Evolutionary conservation across 2,113 vertebrate genomes (phyloP).

Genomic region (Elachura formosa): DNA sequence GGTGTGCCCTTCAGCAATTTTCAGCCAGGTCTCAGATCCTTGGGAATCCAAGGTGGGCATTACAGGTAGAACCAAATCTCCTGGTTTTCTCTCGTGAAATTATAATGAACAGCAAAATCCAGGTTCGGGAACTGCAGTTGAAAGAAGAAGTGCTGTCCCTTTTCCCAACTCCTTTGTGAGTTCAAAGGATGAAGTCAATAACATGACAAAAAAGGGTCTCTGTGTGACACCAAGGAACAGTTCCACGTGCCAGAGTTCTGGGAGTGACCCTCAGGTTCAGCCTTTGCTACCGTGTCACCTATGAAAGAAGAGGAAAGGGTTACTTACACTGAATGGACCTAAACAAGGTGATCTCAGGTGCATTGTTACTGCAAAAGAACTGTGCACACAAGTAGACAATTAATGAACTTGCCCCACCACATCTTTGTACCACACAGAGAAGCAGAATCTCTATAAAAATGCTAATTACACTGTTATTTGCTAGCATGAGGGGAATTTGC

Average conservation of each 20-base stretch:
- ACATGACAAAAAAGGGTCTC: background rate
- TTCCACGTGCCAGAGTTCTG: background rate
- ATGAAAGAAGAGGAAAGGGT: constrained; percentile 46
- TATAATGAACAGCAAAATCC: background rate
- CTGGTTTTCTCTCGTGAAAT: background rate
- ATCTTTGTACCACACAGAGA: background rate
- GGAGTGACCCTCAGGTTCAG: background rate
- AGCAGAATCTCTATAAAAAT: background rate
- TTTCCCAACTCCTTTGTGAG: background rate
- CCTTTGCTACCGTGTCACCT: constrained; percentile 95
- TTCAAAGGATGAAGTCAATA: background rate
- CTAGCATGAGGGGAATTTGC: background rate
- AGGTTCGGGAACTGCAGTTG: background rate
- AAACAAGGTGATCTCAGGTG: rapidly evolving
- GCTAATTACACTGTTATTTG: background rate
- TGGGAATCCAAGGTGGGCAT: background rate
- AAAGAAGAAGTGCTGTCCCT: background rate
- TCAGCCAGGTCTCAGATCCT: background rate
- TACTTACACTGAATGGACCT: background rate
- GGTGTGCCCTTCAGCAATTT: background rate
- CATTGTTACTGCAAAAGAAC: background rate
- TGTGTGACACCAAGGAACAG: background rate
- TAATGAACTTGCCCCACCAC: background rate
- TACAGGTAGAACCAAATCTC: background rate
- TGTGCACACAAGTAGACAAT: background rate